phyloP scores from a whole-genome alignment of 2,113 vertebrate species.

The Rhinichthys klamathensis region DNA sequence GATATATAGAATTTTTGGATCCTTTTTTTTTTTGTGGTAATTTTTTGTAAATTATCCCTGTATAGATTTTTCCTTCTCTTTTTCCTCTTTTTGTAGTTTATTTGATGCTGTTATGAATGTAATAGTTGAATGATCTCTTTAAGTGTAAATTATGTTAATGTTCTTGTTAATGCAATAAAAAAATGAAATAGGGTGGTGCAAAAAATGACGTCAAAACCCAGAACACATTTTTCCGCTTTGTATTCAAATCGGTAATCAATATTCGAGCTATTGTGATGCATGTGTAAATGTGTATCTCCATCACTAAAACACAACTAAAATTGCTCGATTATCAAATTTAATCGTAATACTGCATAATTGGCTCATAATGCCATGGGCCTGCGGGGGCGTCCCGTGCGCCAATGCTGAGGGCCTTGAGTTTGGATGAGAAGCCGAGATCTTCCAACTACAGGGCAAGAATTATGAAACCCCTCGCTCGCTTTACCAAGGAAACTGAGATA shows the following conservation, averaged over 20 bases:
- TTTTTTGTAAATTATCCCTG: no score
- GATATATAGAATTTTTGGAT: no score
- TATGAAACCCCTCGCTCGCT: conserved; percentile 13
- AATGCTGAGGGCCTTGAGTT: conserved; percentile 35
- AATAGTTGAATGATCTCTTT: no score
- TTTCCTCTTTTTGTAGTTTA: no score
- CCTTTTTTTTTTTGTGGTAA: no score
- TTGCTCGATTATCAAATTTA: neutral
- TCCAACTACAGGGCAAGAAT: conserved; percentile 10
- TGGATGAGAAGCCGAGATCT: conserved; percentile 21
- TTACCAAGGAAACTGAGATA: conserved; percentile 27
- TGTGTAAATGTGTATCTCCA: neutral
- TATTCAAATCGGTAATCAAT: neutral
- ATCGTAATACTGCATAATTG: neutral
- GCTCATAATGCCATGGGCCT: neutral
- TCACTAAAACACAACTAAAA: neutral
- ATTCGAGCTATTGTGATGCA: neutral
- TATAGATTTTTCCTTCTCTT: no score
- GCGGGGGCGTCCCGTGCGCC: neutral
- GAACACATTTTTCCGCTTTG: neutral
- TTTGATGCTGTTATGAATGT: no score
- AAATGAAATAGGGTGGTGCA: no score
- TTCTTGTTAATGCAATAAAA: no score
- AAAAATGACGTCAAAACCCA: no score
- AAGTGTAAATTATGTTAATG: no score